Conservation (phyloP, 2,888 invertebrate genomes). For the Agrotis exclamationis region DNA sequence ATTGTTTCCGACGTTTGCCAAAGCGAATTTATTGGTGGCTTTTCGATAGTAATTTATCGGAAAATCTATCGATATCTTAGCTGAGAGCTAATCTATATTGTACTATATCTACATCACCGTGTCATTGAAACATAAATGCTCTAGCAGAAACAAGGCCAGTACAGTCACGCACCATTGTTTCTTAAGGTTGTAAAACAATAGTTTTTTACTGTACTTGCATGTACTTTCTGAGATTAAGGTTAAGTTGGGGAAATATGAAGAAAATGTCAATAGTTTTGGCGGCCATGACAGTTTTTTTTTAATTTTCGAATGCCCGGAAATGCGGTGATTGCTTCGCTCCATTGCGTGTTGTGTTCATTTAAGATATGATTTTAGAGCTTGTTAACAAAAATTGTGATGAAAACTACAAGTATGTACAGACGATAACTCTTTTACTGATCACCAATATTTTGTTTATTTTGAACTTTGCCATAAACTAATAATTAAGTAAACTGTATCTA, state of each 20-base stretch:
- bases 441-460: too few species aligned
- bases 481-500: too few species aligned
- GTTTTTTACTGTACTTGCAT: constrained; percentile 34
- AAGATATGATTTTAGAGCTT: constrained; percentile 13
- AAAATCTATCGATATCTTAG: neutral
- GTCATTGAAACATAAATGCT: constrained; percentile 57
- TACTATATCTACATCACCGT: constrained; percentile 1
- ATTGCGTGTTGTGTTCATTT: neutral
- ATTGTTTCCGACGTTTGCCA: too few species aligned
- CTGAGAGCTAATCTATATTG: neutral
- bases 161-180: constrained; percentile 62
- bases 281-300: constrained; percentile 39
- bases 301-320: constrained; percentile 32
- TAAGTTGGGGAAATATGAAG: constrained; percentile 22
- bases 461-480: too few species aligned
- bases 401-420: too few species aligned
- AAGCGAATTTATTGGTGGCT: too few species aligned
- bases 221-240: constrained; percentile 30
- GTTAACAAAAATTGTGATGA: neutral
- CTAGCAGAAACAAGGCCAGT: constrained; percentile 51
- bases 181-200: constrained; percentile 55
- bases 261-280: constrained; percentile 18
- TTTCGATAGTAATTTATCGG: too few species aligned
- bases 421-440: too few species aligned
- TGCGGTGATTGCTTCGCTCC: constrained; percentile 5